Evolutionary conservation across 2,888 invertebrate species (phyloP).

Genomic region (Scrobipalpa atriplicella): DNA sequence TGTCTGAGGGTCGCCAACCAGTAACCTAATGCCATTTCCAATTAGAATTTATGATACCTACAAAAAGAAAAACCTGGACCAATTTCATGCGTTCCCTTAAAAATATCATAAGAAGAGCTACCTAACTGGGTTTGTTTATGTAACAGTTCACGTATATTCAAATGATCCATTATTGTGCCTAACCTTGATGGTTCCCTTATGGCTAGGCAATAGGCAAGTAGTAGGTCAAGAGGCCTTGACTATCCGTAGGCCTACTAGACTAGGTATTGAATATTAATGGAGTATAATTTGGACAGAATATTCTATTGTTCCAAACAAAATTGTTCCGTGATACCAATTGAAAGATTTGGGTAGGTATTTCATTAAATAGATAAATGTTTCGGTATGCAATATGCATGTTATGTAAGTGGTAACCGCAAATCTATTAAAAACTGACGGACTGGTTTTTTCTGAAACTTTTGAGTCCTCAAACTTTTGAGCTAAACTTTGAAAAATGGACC

Average conservation of each 20-base stretch:
- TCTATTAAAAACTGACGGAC: neutral
- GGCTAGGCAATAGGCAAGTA: slow-evolving; percentile 17
- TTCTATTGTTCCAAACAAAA: slow-evolving; percentile 9
- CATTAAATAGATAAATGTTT: neutral
- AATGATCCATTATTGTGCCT: slow-evolving; percentile 14
- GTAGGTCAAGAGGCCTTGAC: slow-evolving; percentile 25
- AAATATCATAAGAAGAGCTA: no score
- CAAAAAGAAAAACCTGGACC: no score
- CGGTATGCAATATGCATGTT: no score
- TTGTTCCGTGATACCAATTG: neutral
- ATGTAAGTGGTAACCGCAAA: neutral
- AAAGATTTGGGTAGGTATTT: neutral
- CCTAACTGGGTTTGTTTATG: no score
- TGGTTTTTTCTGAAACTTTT: no score
- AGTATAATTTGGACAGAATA: neutral
- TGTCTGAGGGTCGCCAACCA: no score
- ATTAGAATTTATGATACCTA: no score
- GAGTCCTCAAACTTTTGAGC: no score
- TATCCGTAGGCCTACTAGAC: slow-evolving; percentile 6
- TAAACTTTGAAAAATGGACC: no score
- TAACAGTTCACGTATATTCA: slow-evolving; percentile 7
- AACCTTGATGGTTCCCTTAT: slow-evolving; percentile 25
- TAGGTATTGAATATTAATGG: slow-evolving; percentile 19
- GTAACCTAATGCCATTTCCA: no score
- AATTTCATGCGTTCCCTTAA: no score